A percentile compares a stretch with the other conserved stretches of the same genome.
phyloP scores from a whole-genome alignment of 2,888 invertebrate genomes.

The Leptura quadrifasciata region DNA sequence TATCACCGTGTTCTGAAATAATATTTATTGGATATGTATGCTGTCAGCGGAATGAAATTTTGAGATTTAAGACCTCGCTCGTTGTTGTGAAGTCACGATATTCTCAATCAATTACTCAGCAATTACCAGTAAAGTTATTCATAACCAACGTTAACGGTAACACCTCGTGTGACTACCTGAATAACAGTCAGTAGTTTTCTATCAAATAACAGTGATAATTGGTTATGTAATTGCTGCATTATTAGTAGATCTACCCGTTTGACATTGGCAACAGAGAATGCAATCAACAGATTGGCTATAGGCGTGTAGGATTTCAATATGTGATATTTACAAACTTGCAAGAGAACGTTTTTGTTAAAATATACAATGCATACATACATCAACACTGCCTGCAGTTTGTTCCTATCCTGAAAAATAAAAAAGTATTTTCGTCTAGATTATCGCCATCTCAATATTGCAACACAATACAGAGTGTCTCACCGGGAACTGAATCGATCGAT shows the following conservation, averaged over 20 bases:
- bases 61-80: too few species aligned
- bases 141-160: neutral
- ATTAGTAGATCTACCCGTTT: constrained; percentile 5
- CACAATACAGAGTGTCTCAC: too few species aligned
- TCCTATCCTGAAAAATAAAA: too few species aligned
- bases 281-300: neutral
- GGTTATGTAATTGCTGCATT: neutral
- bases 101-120: constrained; percentile 11
- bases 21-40: too few species aligned
- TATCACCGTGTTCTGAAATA: too few species aligned
- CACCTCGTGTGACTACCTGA: neutral
- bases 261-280: constrained; percentile 20
- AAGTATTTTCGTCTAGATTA: neutral
- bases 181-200: constrained; percentile 3
- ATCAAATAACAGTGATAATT: constrained; percentile 10
- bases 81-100: neutral
- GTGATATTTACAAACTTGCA: neutral
- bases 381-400: neutral
- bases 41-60: too few species aligned
- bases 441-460: too few species aligned
- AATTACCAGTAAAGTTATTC: neutral
- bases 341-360: neutral
- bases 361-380: neutral
- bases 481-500: too few species aligned
- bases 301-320: neutral